Base-by-base conservation (phyloP, 2,797 vertebrate species). In the Lateolabrax maculatus region DNA sequence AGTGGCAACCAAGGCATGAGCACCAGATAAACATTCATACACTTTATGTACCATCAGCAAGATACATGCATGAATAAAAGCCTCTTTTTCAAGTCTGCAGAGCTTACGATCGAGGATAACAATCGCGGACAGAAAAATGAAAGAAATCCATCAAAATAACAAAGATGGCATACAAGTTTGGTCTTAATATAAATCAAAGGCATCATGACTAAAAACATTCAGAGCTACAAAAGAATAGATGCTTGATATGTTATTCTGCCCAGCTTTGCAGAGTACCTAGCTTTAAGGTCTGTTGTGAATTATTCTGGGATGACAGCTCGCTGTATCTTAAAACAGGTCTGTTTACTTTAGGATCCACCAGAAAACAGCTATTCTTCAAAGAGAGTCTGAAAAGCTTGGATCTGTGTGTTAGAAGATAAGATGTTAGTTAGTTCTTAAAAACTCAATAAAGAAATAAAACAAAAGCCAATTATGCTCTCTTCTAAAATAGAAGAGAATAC, bases 1-100 rank as follows among this genome's bases (percentile, higher is more conserved):
- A 88, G 86, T 70, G 74, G 69, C 77, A 79, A 71, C 72, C 69
- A 61, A 69, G 77, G 73, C 52, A 78, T 41, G 71, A 72, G 72
- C 51, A 69, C 29, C 84, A 80, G 36, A 80, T 46, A 73, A 64
- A 74, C 34, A 44, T 27, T 37, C 56, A 68, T 37, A 46, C 31
- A 34, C 43, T 79, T 63, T 51, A 71, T 79, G 27, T 51, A 29
- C 37, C 39, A 34, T 63, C 27, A 62, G 63, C 13, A 71, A 71
- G 27, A 66, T 48, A 67, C 58, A 74, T 44, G 23, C 55, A 71
- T 18, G 34, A 78, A 19, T 16, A 37, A 27, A 15, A 48, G 57
- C 3, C 18, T 53, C 15, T 29, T 76, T 67, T 25, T 51, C 3
- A 58, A 25, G 21, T 31, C 41, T 27, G 18, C 43, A 51, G 18